These are phyloP conservation scores for Acanthisitta chloris DNA, from an alignment of 2,113 vertebrate species.

Conservation along the genomic window DNA sequence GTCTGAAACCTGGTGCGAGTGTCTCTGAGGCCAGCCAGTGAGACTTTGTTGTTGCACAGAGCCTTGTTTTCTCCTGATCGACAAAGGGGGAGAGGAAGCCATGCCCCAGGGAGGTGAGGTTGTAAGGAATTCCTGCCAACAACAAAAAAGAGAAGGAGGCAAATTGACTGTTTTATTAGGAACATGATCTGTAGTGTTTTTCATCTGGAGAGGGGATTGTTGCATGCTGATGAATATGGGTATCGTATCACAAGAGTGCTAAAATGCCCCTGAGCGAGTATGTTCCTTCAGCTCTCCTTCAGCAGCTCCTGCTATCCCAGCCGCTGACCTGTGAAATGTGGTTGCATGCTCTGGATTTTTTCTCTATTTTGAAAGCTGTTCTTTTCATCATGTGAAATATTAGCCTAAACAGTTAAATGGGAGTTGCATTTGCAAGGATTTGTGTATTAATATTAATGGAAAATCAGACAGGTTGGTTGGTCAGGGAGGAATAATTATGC, in stretches of 20 bases:
- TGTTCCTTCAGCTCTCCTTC: conserved; percentile 50
- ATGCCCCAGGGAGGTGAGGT: neutral
- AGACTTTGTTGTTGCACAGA: conserved; percentile 3
- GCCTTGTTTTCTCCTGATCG: conserved; percentile 8
- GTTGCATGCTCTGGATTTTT: neutral
- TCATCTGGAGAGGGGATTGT: conserved; percentile 46
- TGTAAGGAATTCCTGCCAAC: conserved; percentile 27
- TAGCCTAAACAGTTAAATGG: conserved; percentile 14
- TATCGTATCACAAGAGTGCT: conserved; percentile 59
- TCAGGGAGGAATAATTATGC: neutral
- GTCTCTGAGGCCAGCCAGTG: fast-evolving
- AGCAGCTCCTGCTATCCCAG: conserved; percentile 29
- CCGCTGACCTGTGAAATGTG: conserved; percentile 61
- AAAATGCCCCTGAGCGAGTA: conserved; percentile 58
- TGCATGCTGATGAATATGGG: conserved; percentile 56
- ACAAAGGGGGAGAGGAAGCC: neutral
- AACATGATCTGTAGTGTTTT: conserved; percentile 61
- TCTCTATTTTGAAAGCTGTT: conserved; percentile 50
- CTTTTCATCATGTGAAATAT: neutral
- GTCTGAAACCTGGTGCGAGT: neutral
- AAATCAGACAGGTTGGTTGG: neutral
- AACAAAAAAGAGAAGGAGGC: conserved; percentile 52
- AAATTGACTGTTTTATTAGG: conserved; percentile 66
- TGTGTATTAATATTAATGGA: conserved; percentile 20
- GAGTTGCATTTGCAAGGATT: neutral